Conservation (phyloP, 2,113 vertebrate genomes). For the Cavia aperea region DNA sequence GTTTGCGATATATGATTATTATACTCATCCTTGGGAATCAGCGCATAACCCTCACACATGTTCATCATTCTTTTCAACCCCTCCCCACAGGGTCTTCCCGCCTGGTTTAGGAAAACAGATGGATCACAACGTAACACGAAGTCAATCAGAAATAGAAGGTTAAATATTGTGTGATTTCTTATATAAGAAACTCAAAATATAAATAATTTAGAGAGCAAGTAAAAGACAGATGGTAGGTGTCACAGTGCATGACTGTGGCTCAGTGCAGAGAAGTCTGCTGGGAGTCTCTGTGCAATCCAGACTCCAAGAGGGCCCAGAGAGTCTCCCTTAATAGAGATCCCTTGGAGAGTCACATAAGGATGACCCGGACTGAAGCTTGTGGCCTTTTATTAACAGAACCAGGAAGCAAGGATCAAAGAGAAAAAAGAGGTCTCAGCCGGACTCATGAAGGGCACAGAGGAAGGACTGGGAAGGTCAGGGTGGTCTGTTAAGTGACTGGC, state of each 20-base stretch:
- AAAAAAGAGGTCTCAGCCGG: background rate
- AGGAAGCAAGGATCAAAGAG: background rate
- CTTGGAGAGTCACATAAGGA: background rate
- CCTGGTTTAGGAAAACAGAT: background rate
- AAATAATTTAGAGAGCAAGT: background rate
- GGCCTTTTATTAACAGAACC: background rate
- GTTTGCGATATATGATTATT: background rate
- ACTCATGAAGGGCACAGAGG: background rate
- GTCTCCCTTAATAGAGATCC: background rate
- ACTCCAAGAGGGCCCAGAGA: background rate
- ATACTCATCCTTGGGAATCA: background rate
- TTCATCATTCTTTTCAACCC: background rate
- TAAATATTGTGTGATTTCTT: background rate
- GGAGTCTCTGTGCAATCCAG: background rate
- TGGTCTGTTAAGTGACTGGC: background rate
- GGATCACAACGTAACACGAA: background rate
- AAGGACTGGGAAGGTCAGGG: background rate
- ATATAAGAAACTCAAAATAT: background rate
- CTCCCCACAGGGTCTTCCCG: background rate
- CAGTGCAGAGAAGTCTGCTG: background rate
- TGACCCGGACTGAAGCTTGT: background rate
- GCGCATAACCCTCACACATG: background rate
- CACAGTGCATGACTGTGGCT: background rate
- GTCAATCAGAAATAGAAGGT: background rate
- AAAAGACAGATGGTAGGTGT: background rate